phyloP scores from a whole-genome alignment of 2,113 vertebrate species.

The Haliaeetus leucogaster region DNA sequence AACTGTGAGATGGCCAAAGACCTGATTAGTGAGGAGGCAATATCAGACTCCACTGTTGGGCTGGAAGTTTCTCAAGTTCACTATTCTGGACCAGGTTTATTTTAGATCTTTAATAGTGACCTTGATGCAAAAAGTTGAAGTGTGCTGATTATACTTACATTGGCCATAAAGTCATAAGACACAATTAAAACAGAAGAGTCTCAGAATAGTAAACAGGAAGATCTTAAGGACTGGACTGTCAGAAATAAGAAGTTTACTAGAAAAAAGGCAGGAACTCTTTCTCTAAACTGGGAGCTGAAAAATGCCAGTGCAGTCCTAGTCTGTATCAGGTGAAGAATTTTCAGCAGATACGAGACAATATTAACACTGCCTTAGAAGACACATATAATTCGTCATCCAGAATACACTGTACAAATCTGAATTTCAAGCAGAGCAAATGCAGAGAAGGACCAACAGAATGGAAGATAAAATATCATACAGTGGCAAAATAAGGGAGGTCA shows the following conservation, averaged over 20 bases:
- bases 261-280: neutral
- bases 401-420: neutral
- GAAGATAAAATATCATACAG: neutral
- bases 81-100: neutral
- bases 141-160: neutral
- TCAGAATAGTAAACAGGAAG: neutral
- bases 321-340: slow-evolving; percentile 3
- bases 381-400: neutral
- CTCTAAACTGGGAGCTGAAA: neutral
- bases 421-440: neutral
- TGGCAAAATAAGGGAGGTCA: neutral
- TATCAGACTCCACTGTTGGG: neutral
- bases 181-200: neutral
- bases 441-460: neutral
- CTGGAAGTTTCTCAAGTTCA: neutral
- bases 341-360: neutral
- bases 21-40: neutral
- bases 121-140: neutral
- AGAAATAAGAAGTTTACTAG: neutral
- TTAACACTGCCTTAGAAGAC: neutral
- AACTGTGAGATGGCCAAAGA: neutral
- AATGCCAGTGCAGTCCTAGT: neutral
- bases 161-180: neutral
- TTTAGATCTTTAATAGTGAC: neutral
- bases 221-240: neutral